phyloP scores from a whole-genome alignment of 2,797 vertebrate species.

The Amniataba percoides region DNA sequence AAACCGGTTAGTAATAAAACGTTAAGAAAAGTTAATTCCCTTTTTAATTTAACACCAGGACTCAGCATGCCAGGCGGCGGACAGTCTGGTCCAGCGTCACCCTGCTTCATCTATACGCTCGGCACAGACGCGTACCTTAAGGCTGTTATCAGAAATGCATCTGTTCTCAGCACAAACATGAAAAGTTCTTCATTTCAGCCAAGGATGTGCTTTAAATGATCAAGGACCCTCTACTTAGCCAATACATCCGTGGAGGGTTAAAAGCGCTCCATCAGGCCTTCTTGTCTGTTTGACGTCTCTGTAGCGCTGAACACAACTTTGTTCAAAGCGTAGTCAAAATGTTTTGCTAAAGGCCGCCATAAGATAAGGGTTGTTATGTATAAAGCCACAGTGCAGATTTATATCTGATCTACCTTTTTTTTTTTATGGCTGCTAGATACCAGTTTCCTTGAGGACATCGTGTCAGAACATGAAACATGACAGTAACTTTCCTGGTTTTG shows the following conservation, averaged over 20 bases:
- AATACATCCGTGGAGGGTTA: background rate
- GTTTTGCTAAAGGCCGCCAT: conserved; percentile 9
- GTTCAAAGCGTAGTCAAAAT: conserved; percentile 52
- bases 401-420: conserved; percentile 36
- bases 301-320: conserved; percentile 19
- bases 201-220: background rate
- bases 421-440: conserved; percentile 7
- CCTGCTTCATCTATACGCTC: background rate
- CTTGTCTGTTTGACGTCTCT: conserved; percentile 13
- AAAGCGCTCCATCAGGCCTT: background rate
- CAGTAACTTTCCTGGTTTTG: background rate
- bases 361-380: conserved; percentile 45
- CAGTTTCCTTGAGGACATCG: conserved; percentile 15
- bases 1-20: conserved; percentile 90
- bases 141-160: background rate
- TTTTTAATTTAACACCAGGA: background rate
- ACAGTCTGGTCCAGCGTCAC: background rate
- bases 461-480: conserved; percentile 52
- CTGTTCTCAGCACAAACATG: background rate
- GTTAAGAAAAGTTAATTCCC: background rate
- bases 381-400: conserved; percentile 30
- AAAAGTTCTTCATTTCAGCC: background rate
- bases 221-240: background rate
- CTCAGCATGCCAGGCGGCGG: background rate
- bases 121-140: background rate